Percentiles rank a stretch among this genome's conserved stretches.
Conservation (phyloP, 2,888 invertebrate genomes). For the Dicyrtoma fusca region DNA sequence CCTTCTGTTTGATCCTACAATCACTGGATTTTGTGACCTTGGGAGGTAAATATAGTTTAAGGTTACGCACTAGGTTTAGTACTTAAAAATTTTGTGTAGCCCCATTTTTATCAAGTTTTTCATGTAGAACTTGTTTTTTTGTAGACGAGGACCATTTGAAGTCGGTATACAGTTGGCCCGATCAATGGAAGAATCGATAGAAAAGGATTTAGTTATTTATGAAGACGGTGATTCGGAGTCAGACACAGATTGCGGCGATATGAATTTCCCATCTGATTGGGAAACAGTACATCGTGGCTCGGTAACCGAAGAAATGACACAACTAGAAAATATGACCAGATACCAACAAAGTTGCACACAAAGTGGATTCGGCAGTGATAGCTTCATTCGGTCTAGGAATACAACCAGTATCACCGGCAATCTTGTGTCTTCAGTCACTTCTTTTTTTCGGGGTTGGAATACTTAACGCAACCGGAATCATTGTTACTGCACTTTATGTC, state of each 20-base stretch:
- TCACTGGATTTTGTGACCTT: constrained; percentile 64
- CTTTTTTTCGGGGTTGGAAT: constrained; percentile 52
- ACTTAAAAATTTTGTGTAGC: not conserved
- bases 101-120: constrained; percentile 6
- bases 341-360: constrained; percentile 38
- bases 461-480: not conserved
- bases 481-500: no score
- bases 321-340: constrained; percentile 49
- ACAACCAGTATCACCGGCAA: constrained; percentile 45
- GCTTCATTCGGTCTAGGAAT: constrained; percentile 45
- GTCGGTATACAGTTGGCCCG: constrained; percentile 64
- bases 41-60: constrained; percentile 70
- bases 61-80: not conserved
- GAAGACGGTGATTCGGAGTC: constrained; percentile 64
- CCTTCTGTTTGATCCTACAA: constrained; percentile 69
- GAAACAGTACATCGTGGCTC: constrained; percentile 66
- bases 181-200: constrained; percentile 69
- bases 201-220: constrained; percentile 67
- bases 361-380: constrained; percentile 40
- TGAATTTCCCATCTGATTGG: constrained; percentile 74
- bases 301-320: constrained; percentile 47
- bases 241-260: constrained; percentile 70
- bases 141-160: constrained; percentile 69
- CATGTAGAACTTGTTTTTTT: constrained; percentile 35
- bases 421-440: constrained; percentile 49